phyloP scores from a whole-genome alignment of 2,888 invertebrate species.

The Chouioia cunea region DNA sequence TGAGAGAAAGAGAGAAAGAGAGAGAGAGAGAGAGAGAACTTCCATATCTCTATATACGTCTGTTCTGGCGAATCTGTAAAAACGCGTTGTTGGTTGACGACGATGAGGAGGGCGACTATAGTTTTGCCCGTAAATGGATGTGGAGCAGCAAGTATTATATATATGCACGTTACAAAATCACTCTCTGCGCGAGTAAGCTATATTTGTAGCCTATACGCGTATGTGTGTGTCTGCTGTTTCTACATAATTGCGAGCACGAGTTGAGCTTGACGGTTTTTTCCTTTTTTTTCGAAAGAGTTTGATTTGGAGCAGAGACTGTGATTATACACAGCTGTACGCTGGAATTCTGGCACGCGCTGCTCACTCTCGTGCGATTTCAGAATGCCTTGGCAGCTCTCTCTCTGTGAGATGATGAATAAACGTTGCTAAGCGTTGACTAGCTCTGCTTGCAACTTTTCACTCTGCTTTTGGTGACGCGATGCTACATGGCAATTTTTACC shows the following conservation, averaged over 20 bases:
- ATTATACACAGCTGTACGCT: constrained; percentile 2
- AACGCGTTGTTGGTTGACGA: no score
- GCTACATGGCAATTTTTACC: no score
- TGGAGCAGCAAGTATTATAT: constrained; percentile 55
- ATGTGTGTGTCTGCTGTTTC: no score
- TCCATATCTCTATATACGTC: constrained; percentile 1
- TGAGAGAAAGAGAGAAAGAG: constrained; percentile 2
- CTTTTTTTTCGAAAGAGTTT: neutral
- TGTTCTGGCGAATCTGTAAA: neutral
- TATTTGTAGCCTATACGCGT: constrained; percentile 55
- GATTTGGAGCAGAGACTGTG: neutral
- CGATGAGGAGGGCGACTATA: constrained; percentile 42
- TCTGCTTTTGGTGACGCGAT: no score
- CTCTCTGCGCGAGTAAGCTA: constrained; percentile 49
- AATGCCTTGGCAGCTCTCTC: constrained; percentile 15
- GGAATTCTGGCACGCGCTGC: constrained; percentile 1
- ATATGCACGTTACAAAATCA: constrained; percentile 60
- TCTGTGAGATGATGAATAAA: no score
- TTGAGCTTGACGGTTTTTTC: constrained; percentile 32
- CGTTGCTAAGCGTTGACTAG: no score
- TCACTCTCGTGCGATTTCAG: neutral
- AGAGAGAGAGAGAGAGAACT: constrained; percentile 7
- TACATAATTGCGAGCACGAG: constrained; percentile 52
- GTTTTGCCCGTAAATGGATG: constrained; percentile 64
- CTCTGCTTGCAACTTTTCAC: no score